Percentiles rank a stretch among this genome's conserved stretches.
Evolutionary conservation across 2,797 vertebrate genomes (phyloP).

Genomic region (Hydrophis major): DNA sequence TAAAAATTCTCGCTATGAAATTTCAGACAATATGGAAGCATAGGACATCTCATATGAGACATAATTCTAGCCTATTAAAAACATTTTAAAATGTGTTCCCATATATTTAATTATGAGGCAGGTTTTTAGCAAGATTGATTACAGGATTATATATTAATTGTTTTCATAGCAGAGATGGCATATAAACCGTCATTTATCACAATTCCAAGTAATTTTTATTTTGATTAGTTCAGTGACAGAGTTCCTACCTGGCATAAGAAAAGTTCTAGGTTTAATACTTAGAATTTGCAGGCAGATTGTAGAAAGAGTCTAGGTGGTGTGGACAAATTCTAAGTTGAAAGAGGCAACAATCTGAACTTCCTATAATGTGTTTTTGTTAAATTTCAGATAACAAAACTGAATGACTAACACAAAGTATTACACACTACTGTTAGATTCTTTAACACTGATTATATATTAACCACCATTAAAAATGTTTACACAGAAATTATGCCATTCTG

Average conservation of each 20-base stretch:
- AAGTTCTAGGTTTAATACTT: neutral
- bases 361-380: neutral
- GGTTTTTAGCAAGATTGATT: neutral
- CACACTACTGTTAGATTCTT: neutral
- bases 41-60: neutral
- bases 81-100: neutral
- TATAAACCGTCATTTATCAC: neutral
- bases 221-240: neutral
- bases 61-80: neutral
- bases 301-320: neutral
- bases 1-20: neutral
- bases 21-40: neutral
- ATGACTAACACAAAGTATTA: fast-evolving
- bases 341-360: neutral
- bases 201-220: neutral
- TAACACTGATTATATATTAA: conserved; percentile 1
- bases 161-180: neutral
- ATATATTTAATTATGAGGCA: neutral
- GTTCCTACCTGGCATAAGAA: neutral
- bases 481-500: conserved; percentile 33
- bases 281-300: neutral
- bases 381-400: neutral
- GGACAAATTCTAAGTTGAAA: neutral
- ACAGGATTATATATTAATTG: neutral
- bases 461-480: conserved; percentile 33